phyloP scores from a whole-genome alignment of 2,888 invertebrate genomes.

The Morpho deidamia region DNA sequence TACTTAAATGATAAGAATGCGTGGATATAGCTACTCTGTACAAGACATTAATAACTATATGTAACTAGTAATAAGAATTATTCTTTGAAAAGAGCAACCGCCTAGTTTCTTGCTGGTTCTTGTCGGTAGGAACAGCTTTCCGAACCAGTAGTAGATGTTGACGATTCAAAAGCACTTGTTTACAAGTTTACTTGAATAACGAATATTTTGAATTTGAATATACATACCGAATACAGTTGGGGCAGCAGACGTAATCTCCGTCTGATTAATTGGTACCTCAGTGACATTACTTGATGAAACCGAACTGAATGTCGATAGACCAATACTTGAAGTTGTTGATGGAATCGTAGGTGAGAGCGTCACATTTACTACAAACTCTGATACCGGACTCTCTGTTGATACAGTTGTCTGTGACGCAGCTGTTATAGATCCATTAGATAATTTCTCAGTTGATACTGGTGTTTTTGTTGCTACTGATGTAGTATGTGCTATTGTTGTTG shows the following conservation, averaged over 20 bases:
- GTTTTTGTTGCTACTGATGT: slow-evolving; percentile 30
- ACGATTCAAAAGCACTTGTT: too few relatives aligned
- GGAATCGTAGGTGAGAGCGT: slow-evolving; percentile 46
- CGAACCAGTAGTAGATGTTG: too few relatives aligned
- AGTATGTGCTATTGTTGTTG: slow-evolving; percentile 30
- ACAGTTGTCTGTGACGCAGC: slow-evolving; percentile 16
- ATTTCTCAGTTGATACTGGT: slow-evolving; percentile 19
- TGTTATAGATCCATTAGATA: slow-evolving; percentile 19
- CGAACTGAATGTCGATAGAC: slow-evolving; percentile 16
- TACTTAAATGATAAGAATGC: too few relatives aligned
- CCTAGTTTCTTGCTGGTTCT: too few relatives aligned
- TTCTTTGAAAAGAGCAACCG: too few relatives aligned
- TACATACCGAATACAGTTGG: slow-evolving; percentile 24
- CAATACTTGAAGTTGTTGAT: slow-evolving; percentile 42
- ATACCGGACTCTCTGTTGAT: slow-evolving; percentile 32
- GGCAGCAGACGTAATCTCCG: slow-evolving; percentile 27
- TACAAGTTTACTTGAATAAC: too few relatives aligned
- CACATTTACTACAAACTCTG: slow-evolving; percentile 60
- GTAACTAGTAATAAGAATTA: too few relatives aligned
- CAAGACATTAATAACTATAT: too few relatives aligned
- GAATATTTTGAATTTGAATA: too few relatives aligned
- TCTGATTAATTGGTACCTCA: slow-evolving; percentile 31
- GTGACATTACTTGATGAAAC: slow-evolving; percentile 33
- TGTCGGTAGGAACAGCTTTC: too few relatives aligned
- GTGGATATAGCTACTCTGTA: too few relatives aligned